Evolutionary conservation across 37 sponge, comb jelly and placozoan species (phyloP), one percentile per base, ranked within the genome.

Genomic region (Haliclona indistincta): DNA sequence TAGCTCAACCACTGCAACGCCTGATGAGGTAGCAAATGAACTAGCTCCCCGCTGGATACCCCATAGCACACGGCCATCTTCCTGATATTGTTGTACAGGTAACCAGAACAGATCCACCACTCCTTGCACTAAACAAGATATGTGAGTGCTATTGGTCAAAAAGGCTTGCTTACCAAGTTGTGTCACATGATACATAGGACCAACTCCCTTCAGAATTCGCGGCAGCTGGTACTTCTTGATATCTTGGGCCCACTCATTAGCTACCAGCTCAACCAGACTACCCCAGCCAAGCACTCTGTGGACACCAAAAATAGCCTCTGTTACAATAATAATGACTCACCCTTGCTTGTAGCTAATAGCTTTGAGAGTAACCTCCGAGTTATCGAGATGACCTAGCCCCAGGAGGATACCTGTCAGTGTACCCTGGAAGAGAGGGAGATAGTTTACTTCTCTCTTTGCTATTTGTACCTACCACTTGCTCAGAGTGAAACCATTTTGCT

Each of bases 21-120:
- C 93, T 41, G 93, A 89, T n/a, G 93, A 92, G 53, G 88, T 51
- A 34, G 94, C 79, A 66, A 98, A 89, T 5, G 93, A 88, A 49
- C 71, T 74, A 51, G 99, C 93, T 56, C 99, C 99, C 58, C 83
- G 60, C 76, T 95, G 99, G 20, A 98, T 76, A 0, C 99, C 99
- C 79, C 84, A 64, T 35, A 98, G 54, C 15, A 98, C 76, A 33
- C 99, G 81, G 17, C 99, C 99, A 75, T 98, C 99, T 36, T 95
- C 84, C 58, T 89, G 77, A 78, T 98, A 98, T 76, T 98, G 99
- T 37, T 98, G 91, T 56, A 80, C 74, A n/a, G 99, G 99, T 41
- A 98, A 68, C 74, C 90, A 85, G 15, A 98, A 75, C 69, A 94
- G 85, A 51, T 95, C 94, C 54, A 94, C 74, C 26, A 91, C 62